A percentile compares a stretch with the other conserved stretches of the same genome.
These are phyloP conservation scores for Ectemnius lituratus DNA, from an alignment of 2,888 invertebrate species.

Conservation along the genomic window DNA sequence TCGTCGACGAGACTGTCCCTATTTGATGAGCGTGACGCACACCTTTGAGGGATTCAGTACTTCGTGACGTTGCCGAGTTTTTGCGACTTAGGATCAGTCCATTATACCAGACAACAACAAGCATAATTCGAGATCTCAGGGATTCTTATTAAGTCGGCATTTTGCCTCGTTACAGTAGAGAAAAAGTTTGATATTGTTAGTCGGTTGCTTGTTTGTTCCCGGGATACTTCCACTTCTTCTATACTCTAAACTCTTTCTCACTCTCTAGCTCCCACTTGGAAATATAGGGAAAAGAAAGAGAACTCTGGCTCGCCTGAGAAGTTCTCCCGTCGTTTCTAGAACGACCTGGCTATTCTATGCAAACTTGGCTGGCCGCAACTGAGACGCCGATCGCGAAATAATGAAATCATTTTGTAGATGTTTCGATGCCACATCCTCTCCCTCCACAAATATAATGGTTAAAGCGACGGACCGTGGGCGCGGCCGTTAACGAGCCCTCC, in stretches of 20 bases:
- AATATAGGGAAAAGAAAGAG: no score
- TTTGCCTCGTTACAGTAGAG: no score
- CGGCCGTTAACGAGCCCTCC: conserved; percentile 51
- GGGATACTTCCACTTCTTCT: no score
- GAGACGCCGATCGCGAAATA: conserved; percentile 3
- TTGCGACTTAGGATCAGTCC: background rate
- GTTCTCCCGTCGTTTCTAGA: no score
- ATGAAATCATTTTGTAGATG: conserved; percentile 8
- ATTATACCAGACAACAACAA: no score
- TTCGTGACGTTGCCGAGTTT: background rate
- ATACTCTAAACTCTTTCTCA: no score
- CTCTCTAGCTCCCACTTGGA: no score
- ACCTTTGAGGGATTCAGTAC: background rate
- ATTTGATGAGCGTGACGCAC: conserved; percentile 8
- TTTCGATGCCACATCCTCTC: conserved; percentile 5
- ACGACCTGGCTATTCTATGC: background rate
- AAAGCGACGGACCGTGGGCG: conserved; percentile 44
- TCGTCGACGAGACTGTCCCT: background rate
- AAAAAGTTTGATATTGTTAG: no score
- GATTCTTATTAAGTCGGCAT: no score
- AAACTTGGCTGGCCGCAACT: background rate
- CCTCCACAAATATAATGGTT: conserved; percentile 30
- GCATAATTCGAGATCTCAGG: no score
- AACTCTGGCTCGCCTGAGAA: no score
- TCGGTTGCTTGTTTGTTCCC: no score